Conservation (phyloP, 1,140 invertebrate species). For the Megalonaias nervosa region DNA sequence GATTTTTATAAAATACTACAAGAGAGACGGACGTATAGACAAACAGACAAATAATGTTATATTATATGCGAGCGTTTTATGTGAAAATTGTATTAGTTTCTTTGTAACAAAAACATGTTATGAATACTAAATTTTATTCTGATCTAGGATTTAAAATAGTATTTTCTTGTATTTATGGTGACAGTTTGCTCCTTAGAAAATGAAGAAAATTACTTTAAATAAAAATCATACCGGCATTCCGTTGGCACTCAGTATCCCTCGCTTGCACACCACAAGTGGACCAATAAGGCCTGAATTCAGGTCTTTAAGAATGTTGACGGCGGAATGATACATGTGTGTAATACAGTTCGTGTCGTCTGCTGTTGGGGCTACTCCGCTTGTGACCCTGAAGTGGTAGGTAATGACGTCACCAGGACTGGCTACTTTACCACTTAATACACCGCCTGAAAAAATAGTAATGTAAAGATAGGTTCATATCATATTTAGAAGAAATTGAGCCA, state of each 20-base stretch:
- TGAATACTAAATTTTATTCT: too few species aligned
- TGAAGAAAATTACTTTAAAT: neutral
- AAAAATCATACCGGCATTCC: conserved; percentile 37
- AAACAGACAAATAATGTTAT: too few species aligned
- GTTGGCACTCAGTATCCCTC: conserved; percentile 37
- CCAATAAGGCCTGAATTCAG: conserved; percentile 61
- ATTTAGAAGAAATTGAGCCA: too few species aligned
- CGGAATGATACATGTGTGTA: conserved; percentile 62
- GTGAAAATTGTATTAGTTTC: too few species aligned
- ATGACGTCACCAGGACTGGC: conserved; percentile 27
- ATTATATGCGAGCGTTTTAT: too few species aligned
- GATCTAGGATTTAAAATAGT: too few species aligned
- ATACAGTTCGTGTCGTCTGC: conserved; percentile 49
- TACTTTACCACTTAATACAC: conserved; percentile 16
- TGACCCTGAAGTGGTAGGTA: conserved; percentile 38
- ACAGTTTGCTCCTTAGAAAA: neutral
- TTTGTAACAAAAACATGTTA: too few species aligned
- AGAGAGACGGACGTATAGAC: too few species aligned
- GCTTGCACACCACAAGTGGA: conserved; percentile 60
- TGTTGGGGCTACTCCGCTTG: conserved; percentile 30
- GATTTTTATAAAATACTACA: too few species aligned
- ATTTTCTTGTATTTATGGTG: too few species aligned
- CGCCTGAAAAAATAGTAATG: neutral
- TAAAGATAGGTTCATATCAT: too few species aligned
- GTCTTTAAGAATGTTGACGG: conserved; percentile 54